A percentile compares a stretch with the other conserved stretches of the same genome.
Evolutionary conservation across 1,140 invertebrate species (phyloP).

Genomic region (Coptotermes formosanus): DNA sequence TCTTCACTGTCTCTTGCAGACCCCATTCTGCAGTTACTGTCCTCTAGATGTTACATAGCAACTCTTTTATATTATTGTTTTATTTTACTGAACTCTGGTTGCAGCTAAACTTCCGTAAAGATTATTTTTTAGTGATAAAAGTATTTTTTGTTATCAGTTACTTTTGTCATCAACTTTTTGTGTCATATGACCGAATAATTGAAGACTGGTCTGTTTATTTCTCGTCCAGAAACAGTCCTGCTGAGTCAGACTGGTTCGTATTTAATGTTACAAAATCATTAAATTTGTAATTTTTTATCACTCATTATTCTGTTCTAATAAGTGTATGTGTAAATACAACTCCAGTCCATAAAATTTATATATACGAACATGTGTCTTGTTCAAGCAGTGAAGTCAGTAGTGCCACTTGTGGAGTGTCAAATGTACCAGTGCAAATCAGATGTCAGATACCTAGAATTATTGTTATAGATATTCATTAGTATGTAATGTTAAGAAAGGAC

Average conservation of each 20-base stretch:
- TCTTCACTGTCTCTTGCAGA: not conserved
- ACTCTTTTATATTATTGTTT: not conserved
- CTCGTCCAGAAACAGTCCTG: not conserved
- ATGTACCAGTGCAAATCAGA: not conserved
- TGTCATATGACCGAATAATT: not conserved
- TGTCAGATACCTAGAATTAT: not conserved
- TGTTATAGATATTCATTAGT: not conserved
- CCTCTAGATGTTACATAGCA: not conserved
- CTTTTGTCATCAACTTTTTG: not conserved
- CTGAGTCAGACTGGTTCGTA: not conserved
- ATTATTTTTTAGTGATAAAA: not conserved
- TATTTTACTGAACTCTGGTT: not conserved
- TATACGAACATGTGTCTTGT: not conserved
- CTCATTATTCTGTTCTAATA: not conserved
- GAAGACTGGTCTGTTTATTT: not conserved
- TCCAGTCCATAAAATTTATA: not conserved
- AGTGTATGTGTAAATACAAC: not conserved
- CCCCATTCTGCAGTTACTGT: not conserved
- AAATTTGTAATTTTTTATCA: not conserved
- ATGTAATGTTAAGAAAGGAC: not conserved
- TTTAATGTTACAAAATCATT: not conserved
- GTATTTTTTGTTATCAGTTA: not conserved
- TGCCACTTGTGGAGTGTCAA: not conserved
- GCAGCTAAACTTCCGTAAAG: not conserved
- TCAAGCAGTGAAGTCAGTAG: not conserved